Conservation (phyloP, 2,113 vertebrate species). For the Pitta sordida region DNA sequence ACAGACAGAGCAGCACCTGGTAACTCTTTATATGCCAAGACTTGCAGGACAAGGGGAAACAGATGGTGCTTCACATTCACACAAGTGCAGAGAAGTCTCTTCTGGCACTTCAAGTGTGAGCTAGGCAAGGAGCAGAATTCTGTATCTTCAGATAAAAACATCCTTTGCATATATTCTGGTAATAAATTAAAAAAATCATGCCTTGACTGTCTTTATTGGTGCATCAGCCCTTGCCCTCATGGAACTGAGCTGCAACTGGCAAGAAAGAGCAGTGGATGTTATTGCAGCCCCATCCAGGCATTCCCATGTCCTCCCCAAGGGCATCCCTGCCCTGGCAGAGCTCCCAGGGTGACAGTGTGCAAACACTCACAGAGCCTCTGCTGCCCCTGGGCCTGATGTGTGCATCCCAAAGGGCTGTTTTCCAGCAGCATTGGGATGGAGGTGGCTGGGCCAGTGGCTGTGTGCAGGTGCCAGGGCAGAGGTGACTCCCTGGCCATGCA, state of each 20-base stretch:
- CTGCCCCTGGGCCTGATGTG: not conserved
- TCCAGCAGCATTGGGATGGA: not conserved
- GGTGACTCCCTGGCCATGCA: not conserved
- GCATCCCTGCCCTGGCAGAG: not conserved
- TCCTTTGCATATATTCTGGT: not conserved
- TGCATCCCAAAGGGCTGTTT: not conserved
- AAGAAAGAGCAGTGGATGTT: not conserved
- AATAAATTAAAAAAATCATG: not conserved
- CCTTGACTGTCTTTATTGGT: not conserved
- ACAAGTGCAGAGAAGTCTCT: constrained; percentile 24
- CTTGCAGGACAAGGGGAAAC: constrained; percentile 12
- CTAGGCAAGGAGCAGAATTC: not conserved
- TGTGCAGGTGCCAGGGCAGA: not conserved
- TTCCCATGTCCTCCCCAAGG: not conserved
- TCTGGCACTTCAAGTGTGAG: constrained; percentile 15
- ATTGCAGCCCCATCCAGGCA: not conserved
- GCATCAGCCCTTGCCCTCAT: not conserved
- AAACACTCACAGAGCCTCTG: not conserved
- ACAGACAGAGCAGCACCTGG: not conserved
- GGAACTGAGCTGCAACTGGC: not conserved
- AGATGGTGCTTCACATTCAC: constrained; percentile 39
- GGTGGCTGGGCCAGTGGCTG: rapidly evolving
- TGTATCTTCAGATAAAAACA: not conserved
- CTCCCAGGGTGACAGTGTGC: not conserved
- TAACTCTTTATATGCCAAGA: constrained; percentile 42